Evolutionary conservation across 2,888 invertebrate genomes (phyloP), one percentile per base, ranked within the genome.

Genomic region (Thymelicus acteon): DNA sequence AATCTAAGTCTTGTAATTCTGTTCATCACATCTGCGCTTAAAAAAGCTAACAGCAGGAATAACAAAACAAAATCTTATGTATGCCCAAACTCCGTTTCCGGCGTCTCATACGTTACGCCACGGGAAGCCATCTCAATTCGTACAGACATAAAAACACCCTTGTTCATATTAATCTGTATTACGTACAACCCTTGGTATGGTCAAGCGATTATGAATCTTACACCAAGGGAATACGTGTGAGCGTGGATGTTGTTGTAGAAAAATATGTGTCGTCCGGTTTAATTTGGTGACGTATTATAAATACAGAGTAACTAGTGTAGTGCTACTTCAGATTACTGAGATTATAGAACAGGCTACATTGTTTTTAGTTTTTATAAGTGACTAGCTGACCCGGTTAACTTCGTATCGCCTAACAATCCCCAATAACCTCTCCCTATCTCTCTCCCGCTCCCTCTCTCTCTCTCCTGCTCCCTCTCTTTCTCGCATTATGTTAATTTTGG

Each of bases 81-180:
- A 12, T 24, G 52, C 19, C 19, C 24, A 54, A 54, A 12, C 54
- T 54, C 8, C 8, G 54, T 54, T 7, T 24, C 49, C 49, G 49
- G 7, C 19, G 54, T 31, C 31, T 57, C 57, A 40, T 65, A 57
- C 57, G 65, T 65, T 47, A 65, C 65, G 31, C 65, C 8, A 19
- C 65, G 57, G 65, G 65, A 40, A 8, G 57, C 57, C 57, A 57
- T 65, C 39, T 47, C 57, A 31, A 57, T 57, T 44, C 65, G 64
- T 40, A 19, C 24, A 54, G 40, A 57, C 44, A 52, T 65, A 57
- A 65, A 65, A 57, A 65, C 57, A 57, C 65, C 65, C 65, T 65
- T 65, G 57, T 47, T 57, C 64, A 65, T 65, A 65, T 65, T 65
- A 65, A 57, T 65, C 64, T 65, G 54, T n/a, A 54, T 65, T 65